Evolutionary conservation across 2,888 invertebrate genomes (phyloP).

Genomic region (Cyclophora albipunctata): DNA sequence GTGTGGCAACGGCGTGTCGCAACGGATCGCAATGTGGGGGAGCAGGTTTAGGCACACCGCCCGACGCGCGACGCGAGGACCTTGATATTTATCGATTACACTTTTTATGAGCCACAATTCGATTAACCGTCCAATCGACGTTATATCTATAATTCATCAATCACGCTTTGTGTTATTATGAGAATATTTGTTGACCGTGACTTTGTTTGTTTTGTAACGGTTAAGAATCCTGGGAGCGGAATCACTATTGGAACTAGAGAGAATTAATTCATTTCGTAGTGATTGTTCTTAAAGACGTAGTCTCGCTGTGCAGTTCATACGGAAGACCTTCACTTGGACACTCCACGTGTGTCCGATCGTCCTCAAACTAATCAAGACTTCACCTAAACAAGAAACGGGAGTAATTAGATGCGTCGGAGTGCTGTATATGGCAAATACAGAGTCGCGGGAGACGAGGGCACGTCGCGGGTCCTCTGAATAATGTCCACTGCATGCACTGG

Average conservation of each 20-base stretch:
- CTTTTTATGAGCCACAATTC: constrained; percentile 21
- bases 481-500: constrained; percentile 35
- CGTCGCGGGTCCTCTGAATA: constrained; percentile 22
- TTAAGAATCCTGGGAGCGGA: no score
- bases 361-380: no score
- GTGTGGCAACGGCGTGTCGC: constrained; percentile 30
- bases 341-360: no score
- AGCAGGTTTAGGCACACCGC: constrained; percentile 40
- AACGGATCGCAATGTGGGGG: constrained; percentile 40
- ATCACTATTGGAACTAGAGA: no score
- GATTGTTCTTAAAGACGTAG: no score
- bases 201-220: no score
- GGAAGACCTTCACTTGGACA: no score
- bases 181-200: neutral
- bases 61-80: constrained; percentile 41
- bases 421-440: constrained; percentile 20
- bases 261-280: no score
- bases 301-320: no score
- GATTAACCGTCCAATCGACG: constrained; percentile 20
- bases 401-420: neutral
- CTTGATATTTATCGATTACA: constrained; percentile 36
- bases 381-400: no score
- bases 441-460: constrained; percentile 19
- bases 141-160: constrained; percentile 14
- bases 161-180: constrained; percentile 1